Base-by-base conservation (phyloP, 2,113 vertebrate genomes). In the Machaerirhynchus nigripectus region DNA sequence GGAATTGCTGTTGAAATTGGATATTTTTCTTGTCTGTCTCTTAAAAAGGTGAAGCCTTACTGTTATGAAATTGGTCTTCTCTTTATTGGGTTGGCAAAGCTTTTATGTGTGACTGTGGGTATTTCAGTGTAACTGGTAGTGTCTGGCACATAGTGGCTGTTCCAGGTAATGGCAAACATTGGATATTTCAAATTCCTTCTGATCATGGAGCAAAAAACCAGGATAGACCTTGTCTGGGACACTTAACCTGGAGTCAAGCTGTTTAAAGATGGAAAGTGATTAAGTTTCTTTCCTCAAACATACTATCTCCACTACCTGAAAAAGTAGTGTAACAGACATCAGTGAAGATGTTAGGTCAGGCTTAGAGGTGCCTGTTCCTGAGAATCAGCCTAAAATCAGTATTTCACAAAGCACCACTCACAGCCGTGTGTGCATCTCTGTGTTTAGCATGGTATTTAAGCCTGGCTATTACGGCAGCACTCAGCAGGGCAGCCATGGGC, bases 381-480 rank as follows among this genome's bases (percentile, higher is more conserved):
- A 46, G 28, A 15, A 21, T 16, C 37, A 67, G 1, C 4, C 5
- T 60, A 15, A 68, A 56, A 20, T 39, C 56, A 89, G 35, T 27
- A 7, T 49, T 59, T 47, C 23, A 27, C 28, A 47, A 46, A 69
- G 46, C 8, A 22, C 8, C 31, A 3, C 8, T 35, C 11, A 5
- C 30, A 46, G 7, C 24, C 0, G 0, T 33, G 16, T 30, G n/a
- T 37, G 24, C 8, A 19, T 33, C 26, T 53, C 1, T 31, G 7
- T 8, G 27, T 28, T 74, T 15, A 15, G 30, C 15, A 1, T 2
- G 50, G 27, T 6, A 2, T 39, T 53, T 8, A 11, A 18, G 46
- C 33, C 21, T 5, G 4, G 15, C 4, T 44, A 1, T 24, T 40
- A 7, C 47, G 70, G 39, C 37, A 23, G 5, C 10, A 1, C 37